Evolutionary conservation across 2,113 vertebrate species (phyloP).

Genomic region (Rhinopomastus cyanomelas): DNA sequence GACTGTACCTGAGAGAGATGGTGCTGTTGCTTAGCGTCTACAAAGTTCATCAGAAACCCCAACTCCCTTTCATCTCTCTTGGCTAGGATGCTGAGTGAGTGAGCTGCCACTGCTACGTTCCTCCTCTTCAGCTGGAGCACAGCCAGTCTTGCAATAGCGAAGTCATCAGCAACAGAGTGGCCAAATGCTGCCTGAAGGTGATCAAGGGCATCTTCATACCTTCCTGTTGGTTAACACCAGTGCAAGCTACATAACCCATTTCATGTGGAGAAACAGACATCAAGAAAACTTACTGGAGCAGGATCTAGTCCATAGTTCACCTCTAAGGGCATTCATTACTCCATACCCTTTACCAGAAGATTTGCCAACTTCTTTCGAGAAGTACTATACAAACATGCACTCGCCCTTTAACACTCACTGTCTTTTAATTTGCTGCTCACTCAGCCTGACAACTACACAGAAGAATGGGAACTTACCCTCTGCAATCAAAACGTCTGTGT

Average conservation of each 20-base stretch:
- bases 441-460: background rate
- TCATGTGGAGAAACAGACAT: background rate
- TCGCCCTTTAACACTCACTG: background rate
- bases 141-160: slow-evolving; percentile 79
- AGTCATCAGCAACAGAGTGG: slow-evolving; percentile 69
- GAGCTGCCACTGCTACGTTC: slow-evolving; percentile 67
- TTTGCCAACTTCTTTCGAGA: background rate
- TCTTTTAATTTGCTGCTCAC: background rate
- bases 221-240: slow-evolving; percentile 57
- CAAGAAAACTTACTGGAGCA: background rate
- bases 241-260: background rate
- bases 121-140: slow-evolving; percentile 82
- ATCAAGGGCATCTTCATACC: slow-evolving; percentile 69
- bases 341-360: background rate
- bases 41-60: slow-evolving; percentile 79
- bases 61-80: slow-evolving; percentile 76
- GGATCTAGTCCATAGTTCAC: background rate
- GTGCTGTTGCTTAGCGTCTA: slow-evolving; percentile 74
- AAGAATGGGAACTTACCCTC: slow-evolving; percentile 71
- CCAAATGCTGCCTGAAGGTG: slow-evolving; percentile 80
- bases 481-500: slow-evolving; percentile 80
- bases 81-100: slow-evolving; percentile 78
- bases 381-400: background rate
- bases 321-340: background rate
- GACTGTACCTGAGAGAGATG: slow-evolving; percentile 80